Conservation (phyloP, 2,888 invertebrate species). For the Acleris cristana region DNA sequence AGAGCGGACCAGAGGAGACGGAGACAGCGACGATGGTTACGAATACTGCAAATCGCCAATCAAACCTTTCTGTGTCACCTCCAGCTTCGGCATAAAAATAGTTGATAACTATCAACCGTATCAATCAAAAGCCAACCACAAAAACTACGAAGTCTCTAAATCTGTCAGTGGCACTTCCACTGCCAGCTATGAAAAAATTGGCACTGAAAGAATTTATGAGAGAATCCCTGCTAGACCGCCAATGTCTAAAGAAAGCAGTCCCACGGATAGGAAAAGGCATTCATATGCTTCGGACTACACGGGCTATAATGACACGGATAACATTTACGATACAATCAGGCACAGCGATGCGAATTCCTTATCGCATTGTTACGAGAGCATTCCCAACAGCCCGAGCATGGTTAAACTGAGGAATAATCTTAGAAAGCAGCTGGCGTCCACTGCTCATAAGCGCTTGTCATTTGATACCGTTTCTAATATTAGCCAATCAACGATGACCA, state of each 20-base stretch:
- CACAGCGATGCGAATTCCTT: constrained; percentile 76
- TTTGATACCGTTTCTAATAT: constrained; percentile 78
- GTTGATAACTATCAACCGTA: constrained; percentile 80
- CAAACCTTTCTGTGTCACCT: constrained; percentile 73
- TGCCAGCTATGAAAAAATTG: constrained; percentile 77
- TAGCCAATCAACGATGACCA: constrained; percentile 82
- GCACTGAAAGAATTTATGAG: constrained; percentile 77
- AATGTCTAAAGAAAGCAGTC: constrained; percentile 71
- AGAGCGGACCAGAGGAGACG: constrained; percentile 75
- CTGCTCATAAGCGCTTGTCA: constrained; percentile 71
- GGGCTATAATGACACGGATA: constrained; percentile 79
- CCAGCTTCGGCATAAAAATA: constrained; percentile 77
- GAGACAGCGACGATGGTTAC: constrained; percentile 79
- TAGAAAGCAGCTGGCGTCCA: constrained; percentile 65
- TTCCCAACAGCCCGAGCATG: constrained; percentile 79
- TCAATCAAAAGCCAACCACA: constrained; percentile 53
- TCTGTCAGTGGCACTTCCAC: constrained; percentile 77
- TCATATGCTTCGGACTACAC: constrained; percentile 71
- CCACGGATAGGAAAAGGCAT: constrained; percentile 68
- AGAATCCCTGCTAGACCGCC: constrained; percentile 67
- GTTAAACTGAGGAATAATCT: constrained; percentile 70
- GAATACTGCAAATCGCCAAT: constrained; percentile 78
- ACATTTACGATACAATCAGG: constrained; percentile 86
- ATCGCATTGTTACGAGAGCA: constrained; percentile 85
- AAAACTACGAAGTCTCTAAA: constrained; percentile 72